These are phyloP conservation scores for Leucophora obtusa DNA, from an alignment of 2,888 invertebrate species.

Conservation along the genomic window DNA sequence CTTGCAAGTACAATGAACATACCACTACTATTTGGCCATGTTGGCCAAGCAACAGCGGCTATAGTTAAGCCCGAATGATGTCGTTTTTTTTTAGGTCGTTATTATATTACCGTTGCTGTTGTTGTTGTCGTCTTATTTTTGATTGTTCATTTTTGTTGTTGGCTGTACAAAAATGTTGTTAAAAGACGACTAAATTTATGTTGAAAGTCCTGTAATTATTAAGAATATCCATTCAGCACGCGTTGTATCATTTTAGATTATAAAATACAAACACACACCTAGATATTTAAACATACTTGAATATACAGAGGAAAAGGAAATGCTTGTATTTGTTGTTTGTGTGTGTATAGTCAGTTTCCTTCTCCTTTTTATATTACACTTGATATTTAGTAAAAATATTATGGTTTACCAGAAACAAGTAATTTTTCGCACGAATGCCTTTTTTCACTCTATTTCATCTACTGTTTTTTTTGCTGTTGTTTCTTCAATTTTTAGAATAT, in stretches of 20 bases:
- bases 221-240: constrained; percentile 16
- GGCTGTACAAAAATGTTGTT: neutral
- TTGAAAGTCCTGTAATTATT: constrained; percentile 27
- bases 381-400: constrained; percentile 55
- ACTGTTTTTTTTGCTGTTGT: neutral
- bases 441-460: constrained; percentile 35
- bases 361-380: constrained; percentile 8
- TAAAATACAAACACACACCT: neutral
- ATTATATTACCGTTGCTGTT: neutral
- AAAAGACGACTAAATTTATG: constrained; percentile 9
- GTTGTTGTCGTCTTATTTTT: constrained; percentile 4
- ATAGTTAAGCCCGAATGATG: constrained; percentile 3
- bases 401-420: constrained; percentile 58
- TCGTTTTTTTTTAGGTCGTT: neutral
- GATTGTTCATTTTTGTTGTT: constrained; percentile 22
- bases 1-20: neutral
- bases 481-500: neutral
- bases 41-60: neutral
- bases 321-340: constrained; percentile 33
- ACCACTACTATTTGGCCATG: neutral
- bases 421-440: constrained; percentile 55
- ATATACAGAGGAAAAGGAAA: constrained; percentile 39
- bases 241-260: constrained; percentile 22
- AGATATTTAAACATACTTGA: constrained; percentile 14
- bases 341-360: neutral